These are phyloP conservation scores for Zapus hudsonius DNA, from an alignment of 2,113 vertebrate species.

Conservation along the genomic window DNA sequence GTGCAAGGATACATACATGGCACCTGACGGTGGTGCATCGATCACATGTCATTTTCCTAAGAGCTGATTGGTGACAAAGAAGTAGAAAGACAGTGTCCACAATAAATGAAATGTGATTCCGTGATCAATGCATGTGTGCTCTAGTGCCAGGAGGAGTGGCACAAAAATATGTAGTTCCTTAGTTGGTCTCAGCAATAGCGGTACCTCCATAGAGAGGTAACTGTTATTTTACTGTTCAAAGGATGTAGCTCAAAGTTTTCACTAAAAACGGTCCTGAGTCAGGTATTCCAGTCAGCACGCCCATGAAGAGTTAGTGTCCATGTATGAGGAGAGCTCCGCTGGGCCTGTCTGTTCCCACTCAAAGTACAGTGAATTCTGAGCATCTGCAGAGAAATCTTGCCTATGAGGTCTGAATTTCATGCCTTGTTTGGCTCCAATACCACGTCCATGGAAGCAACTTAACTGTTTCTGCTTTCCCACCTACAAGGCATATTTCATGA, in stretches of 20 bases:
- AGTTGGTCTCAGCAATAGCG: no score
- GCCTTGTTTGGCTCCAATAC: not conserved
- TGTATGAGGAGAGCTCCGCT: not conserved
- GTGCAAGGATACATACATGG: not conserved
- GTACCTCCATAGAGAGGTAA: not conserved
- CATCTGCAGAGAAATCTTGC: not conserved
- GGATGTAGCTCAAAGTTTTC: not conserved
- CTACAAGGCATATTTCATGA: not conserved
- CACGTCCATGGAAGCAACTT: not conserved
- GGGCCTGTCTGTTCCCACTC: not conserved
- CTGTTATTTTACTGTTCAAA: not conserved
- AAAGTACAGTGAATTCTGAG: not conserved
- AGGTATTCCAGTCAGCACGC: not conserved
- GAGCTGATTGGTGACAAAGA: not conserved
- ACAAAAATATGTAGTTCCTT: not conserved
- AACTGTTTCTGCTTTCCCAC: not conserved
- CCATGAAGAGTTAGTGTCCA: not conserved
- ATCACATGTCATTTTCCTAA: not conserved
- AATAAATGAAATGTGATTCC: not conserved
- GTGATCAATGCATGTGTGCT: not conserved
- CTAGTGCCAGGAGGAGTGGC: not conserved
- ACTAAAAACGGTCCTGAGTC: not conserved
- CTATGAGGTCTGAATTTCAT: slow-evolving; percentile 20
- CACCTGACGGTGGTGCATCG: not conserved
- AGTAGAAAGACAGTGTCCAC: not conserved